Percentiles rank a stretch among this genome's conserved stretches.
Evolutionary conservation across 2,888 invertebrate species (phyloP).

Genomic region (Anodontia alba): DNA sequence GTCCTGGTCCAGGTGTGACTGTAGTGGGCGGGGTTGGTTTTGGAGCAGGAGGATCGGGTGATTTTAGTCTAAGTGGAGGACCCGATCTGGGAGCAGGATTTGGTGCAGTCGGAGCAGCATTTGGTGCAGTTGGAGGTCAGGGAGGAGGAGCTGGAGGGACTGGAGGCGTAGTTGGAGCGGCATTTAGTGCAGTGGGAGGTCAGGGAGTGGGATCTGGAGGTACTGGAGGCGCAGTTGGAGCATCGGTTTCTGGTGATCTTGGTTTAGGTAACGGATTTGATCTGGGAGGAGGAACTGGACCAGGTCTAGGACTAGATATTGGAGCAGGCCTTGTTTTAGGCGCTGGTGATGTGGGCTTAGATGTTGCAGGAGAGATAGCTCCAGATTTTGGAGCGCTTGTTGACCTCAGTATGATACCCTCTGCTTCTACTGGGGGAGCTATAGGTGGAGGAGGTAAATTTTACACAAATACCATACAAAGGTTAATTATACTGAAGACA

Average conservation of each 20-base stretch:
- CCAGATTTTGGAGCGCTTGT: not conserved
- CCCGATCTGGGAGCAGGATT: constrained; percentile 4
- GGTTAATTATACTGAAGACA: not conserved
- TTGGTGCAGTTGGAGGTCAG: constrained; percentile 10
- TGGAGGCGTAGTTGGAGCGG: too few relatives aligned
- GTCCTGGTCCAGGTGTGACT: constrained; percentile 13
- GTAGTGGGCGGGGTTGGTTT: not conserved
- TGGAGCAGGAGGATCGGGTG: constrained; percentile 11
- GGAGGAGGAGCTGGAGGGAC: too few relatives aligned
- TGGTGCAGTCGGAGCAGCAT: constrained; percentile 11
- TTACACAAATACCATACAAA: too few relatives aligned
- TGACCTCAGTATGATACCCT: not conserved
- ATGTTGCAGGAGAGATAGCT: not conserved
- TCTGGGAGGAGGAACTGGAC: not conserved
- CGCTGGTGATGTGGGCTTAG: not conserved
- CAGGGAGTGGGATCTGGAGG: too few relatives aligned
- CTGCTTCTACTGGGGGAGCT: not conserved
- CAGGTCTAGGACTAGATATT: not conserved
- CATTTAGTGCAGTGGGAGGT: too few relatives aligned
- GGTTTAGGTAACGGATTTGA: not conserved
- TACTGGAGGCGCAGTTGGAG: too few relatives aligned
- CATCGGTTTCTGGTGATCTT: not conserved
- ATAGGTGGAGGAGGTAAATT: not conserved
- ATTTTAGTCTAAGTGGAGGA: constrained; percentile 18
- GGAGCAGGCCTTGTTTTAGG: not conserved